A percentile compares a stretch with the other conserved stretches of the same genome.
Conservation (phyloP, 2,797 vertebrate genomes). For the Kryptolebias ocellatus region DNA sequence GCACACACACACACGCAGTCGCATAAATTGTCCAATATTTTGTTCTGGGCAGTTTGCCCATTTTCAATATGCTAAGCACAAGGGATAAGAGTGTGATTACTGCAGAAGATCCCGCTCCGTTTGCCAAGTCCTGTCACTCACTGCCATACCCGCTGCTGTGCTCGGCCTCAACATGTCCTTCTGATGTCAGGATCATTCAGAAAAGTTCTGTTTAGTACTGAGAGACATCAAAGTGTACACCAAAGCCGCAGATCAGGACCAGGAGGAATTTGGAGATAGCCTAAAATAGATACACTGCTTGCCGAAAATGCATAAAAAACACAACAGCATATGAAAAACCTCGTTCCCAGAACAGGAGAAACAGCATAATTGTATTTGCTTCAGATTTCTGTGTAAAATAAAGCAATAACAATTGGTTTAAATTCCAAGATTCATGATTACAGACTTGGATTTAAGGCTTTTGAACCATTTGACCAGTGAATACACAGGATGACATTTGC, state of each 20-base stretch:
- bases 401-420: too few species aligned
- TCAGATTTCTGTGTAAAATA: background rate
- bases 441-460: conserved; percentile 19
- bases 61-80: conserved; percentile 73
- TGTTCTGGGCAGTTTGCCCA: conserved; percentile 73
- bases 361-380: conserved; percentile 7
- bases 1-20: conserved; percentile 38
- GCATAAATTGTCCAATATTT: conserved; percentile 74
- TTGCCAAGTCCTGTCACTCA: conserved; percentile 72
- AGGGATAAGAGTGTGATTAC: conserved; percentile 73
- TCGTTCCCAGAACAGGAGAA: conserved; percentile 10
- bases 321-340: conserved; percentile 6
- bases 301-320: conserved; percentile 18
- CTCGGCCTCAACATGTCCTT: conserved; percentile 55
- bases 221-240: conserved; percentile 43
- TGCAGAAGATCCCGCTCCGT: conserved; percentile 61
- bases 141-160: conserved; percentile 60
- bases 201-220: conserved; percentile 36
- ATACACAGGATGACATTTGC: conserved; percentile 53
- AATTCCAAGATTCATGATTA: too few species aligned
- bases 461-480: conserved; percentile 35
- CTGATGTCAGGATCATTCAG: conserved; percentile 59
- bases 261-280: conserved; percentile 42
- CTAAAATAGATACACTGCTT: conserved; percentile 32
- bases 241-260: conserved; percentile 46